These are phyloP conservation scores for Leptinotarsa rubiginosa DNA, from an alignment of 2,888 invertebrate species.

Conservation along the genomic window DNA sequence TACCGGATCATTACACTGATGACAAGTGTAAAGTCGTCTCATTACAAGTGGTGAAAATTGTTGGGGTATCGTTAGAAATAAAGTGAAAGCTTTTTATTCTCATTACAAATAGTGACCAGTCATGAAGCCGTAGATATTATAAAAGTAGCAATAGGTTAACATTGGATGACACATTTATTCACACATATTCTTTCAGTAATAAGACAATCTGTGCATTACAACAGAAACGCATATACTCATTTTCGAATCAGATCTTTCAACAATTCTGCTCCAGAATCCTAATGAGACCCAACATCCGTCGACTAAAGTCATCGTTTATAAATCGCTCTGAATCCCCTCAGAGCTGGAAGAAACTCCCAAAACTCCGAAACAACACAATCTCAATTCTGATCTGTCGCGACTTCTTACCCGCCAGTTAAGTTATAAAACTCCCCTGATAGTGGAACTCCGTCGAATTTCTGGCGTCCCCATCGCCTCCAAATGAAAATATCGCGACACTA, in stretches of 20 bases:
- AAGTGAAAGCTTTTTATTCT: too few species aligned
- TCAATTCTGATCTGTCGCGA: slow-evolving; percentile 14
- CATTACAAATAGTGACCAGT: too few species aligned
- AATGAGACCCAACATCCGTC: not conserved
- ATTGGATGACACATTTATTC: too few species aligned
- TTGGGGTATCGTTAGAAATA: too few species aligned
- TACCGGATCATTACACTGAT: too few species aligned
- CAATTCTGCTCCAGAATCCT: not conserved
- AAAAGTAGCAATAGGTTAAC: too few species aligned
- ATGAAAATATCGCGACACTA: slow-evolving; percentile 48
- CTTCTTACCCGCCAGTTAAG: slow-evolving; percentile 11
- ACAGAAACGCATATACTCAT: too few species aligned
- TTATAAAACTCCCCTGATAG: slow-evolving; percentile 42
- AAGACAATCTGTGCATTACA: not conserved
- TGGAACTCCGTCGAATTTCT: slow-evolving; percentile 35
- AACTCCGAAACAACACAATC: slow-evolving; percentile 14
- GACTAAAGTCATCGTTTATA: not conserved
- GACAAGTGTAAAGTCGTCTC: too few species aligned
- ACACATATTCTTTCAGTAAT: too few species aligned
- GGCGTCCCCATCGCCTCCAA: slow-evolving; percentile 35
- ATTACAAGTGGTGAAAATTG: too few species aligned
- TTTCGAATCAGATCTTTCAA: not conserved
- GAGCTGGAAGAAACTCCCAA: slow-evolving; percentile 4
- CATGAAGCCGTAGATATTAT: too few species aligned
- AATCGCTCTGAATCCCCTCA: not conserved